Evolutionary conservation across 1,140 invertebrate genomes (phyloP), one percentile per base, ranked within the genome.

Genomic region (Lepidostoma basale): DNA sequence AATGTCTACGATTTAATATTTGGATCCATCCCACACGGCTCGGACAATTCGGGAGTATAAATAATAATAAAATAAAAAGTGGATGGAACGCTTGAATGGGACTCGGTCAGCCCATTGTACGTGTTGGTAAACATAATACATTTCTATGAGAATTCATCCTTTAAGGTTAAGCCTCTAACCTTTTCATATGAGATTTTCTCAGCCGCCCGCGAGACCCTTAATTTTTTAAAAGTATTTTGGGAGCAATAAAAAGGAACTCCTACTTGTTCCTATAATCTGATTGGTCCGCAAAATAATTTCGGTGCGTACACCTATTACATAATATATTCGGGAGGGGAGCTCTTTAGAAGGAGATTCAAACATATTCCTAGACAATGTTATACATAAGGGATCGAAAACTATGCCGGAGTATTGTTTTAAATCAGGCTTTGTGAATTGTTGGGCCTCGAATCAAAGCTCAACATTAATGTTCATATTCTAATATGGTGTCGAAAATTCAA

Each of bases 401-500:
- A 59, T 59, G 54, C 30, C 8, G 54, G 54, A 9, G 30, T 23
- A 59, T 59, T 59, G 54, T 59, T 59, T 59, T 59, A 59, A 23
- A 23, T 40, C 54, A 59, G 54, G 54, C n/a, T 12, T 59, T 8
- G 30, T 39, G 40, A 59, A 59, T 36, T 3, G 5, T 39, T 39
- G 54, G 54, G 33, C 3, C 1, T 10, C 33, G 54, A 56, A 23
- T 8, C 52, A 23, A 49, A 26, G 22, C 12, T 4, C 6, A 10
- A n/a, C n/a, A n/a, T n/a, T n/a, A n/a, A n/a, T n/a, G n/a, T n/a
- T n/a, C n/a, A n/a, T n/a, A n/a, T n/a, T n/a, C n/a, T n/a, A n/a
- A n/a, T n/a, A n/a, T n/a, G n/a, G n/a, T n/a, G n/a, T n/a, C n/a
- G n/a, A n/a, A n/a, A n/a, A n/a, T n/a, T n/a, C n/a, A n/a, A n/a